These are phyloP conservation scores for Oostethus manadensis DNA, from an alignment of 2,113 vertebrate genomes.

Conservation along the genomic window DNA sequence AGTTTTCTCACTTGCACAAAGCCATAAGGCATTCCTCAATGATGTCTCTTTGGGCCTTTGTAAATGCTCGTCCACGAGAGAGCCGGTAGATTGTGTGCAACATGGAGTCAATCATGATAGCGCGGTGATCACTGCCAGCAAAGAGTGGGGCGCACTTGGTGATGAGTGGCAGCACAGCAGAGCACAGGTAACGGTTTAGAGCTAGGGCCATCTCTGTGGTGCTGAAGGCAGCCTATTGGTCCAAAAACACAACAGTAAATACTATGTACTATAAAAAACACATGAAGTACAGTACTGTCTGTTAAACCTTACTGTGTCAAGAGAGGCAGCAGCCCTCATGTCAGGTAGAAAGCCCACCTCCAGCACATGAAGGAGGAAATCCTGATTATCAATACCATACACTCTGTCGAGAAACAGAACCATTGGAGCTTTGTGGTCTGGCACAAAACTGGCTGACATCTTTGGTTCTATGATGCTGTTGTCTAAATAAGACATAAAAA, in stretches of 20 bases:
- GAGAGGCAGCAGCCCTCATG: conserved; percentile 88
- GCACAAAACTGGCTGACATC: conserved; percentile 93
- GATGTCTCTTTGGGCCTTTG: conserved; percentile 90
- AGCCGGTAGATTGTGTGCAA: conserved; percentile 92
- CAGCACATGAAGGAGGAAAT: conserved; percentile 86
- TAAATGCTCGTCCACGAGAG: conserved; percentile 89
- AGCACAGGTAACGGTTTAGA: conserved; percentile 88
- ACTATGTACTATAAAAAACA: neutral
- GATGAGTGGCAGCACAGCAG: conserved; percentile 87
- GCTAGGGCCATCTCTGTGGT: conserved; percentile 95
- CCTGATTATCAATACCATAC: conserved; percentile 91
- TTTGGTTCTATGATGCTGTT: conserved; percentile 87
- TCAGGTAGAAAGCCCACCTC: conserved; percentile 93
- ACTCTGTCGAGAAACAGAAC: conserved; percentile 94
- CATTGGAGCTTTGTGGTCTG: conserved; percentile 92
- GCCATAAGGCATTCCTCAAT: conserved; percentile 95
- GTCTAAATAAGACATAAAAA: conserved; percentile 62
- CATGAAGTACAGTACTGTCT: neutral
- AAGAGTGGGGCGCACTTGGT: conserved; percentile 93
- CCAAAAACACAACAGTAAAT: conserved; percentile 7
- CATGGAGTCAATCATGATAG: conserved; percentile 97
- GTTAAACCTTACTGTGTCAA: conserved; percentile 81
- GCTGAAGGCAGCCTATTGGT: conserved; percentile 81
- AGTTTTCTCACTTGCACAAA: conserved; percentile 78
- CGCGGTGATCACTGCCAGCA: conserved; percentile 88